A percentile compares a stretch with the other conserved stretches of the same genome.
phyloP scores from a whole-genome alignment of 2,888 invertebrate species.

The Epirrhoe tristata region DNA sequence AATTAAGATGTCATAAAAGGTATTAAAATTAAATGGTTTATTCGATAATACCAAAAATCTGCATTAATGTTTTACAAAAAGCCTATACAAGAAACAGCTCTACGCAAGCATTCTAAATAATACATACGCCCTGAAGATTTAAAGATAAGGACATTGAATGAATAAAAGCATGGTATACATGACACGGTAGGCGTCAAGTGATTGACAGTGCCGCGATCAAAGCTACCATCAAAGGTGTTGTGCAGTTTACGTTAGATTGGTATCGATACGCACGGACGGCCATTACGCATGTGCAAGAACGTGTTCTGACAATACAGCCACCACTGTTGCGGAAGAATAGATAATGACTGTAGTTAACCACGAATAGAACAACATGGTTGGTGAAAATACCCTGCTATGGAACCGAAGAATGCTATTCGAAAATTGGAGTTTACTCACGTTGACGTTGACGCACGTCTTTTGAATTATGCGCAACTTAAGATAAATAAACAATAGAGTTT shows the following conservation, averaged over 20 bases:
- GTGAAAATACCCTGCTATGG: slow-evolving; percentile 10
- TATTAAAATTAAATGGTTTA: neutral
- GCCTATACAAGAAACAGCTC: neutral
- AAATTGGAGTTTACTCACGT: neutral
- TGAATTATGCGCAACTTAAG: neutral
- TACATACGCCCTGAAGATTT: neutral
- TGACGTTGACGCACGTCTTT: slow-evolving; percentile 2
- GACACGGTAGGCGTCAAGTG: slow-evolving; percentile 41
- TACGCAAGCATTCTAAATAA: neutral
- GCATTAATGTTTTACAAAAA: neutral
- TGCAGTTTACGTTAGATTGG: slow-evolving; percentile 46
- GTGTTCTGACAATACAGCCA: slow-evolving; percentile 47
- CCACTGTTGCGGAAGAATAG: slow-evolving; percentile 30
- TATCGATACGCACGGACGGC: slow-evolving; percentile 64
- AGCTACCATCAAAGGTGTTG: slow-evolving; percentile 48
- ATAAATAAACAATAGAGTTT: neutral
- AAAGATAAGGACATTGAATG: slow-evolving; percentile 5
- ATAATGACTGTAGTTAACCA: slow-evolving; percentile 54
- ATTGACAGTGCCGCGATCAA: slow-evolving; percentile 40
- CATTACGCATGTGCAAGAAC: slow-evolving; percentile 65
- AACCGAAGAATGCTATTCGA: slow-evolving; percentile 2
- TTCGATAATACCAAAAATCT: neutral
- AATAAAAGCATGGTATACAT: slow-evolving; percentile 16
- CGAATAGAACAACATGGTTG: slow-evolving; percentile 38
- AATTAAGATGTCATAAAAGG: neutral